Evolutionary conservation across 2,113 vertebrate genomes (phyloP).

Genomic region (human): GRCh38 chr7:69629001-69629500

Average conservation of each 20-base stretch:
- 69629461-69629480: neutral
- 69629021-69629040: neutral
- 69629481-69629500: neutral
- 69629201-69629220: neutral
- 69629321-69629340: neutral
- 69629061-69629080: neutral
- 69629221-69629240: neutral
- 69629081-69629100: neutral
- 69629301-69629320: neutral
- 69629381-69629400: neutral
- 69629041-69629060: neutral
- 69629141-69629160: neutral
- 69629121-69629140: neutral
- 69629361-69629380: neutral
- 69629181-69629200: neutral
- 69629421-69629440: neutral
- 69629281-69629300: neutral
- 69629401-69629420: neutral
- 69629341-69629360: neutral
- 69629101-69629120: neutral
- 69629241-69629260: neutral
- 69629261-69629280: neutral
- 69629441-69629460: neutral
- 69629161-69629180: neutral
- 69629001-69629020: neutral